phyloP scores from a whole-genome alignment of 2,113 vertebrate genomes.

The Meleagris gallopavo region DNA sequence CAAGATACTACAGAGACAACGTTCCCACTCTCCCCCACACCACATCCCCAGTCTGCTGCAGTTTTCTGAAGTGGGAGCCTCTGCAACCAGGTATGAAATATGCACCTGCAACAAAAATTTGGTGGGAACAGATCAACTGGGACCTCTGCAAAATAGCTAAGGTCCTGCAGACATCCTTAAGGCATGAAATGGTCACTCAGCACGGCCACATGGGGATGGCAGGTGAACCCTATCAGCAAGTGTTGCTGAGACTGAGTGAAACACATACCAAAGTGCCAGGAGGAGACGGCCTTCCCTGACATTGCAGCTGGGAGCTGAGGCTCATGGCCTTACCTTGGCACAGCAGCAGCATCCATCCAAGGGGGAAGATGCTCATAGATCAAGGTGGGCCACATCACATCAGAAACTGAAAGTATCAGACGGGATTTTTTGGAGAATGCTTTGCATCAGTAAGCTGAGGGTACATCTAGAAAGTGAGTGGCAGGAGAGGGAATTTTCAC shows the following conservation, averaged over 20 bases:
- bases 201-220: not conserved
- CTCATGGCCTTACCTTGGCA: not conserved
- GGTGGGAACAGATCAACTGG: not conserved
- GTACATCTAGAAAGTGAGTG: too few relatives aligned
- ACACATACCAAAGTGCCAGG: not conserved
- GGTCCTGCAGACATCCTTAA: not conserved
- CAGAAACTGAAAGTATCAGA: not conserved
- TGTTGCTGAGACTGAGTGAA: not conserved
- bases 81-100: not conserved
- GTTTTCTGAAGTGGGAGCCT: not conserved
- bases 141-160: not conserved
- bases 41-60: not conserved
- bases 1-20: not conserved
- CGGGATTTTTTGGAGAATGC: not conserved
- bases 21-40: rapidly evolving
- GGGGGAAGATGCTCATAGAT: not conserved
- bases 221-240: not conserved
- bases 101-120: not conserved
- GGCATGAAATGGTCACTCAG: rapidly evolving
- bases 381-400: not conserved
- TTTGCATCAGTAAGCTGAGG: not conserved
- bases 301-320: not conserved
- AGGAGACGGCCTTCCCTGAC: not conserved
- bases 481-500: not conserved
- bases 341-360: rapidly evolving